Conservation (phyloP, 2,797 vertebrate genomes). For the Graptemys geographica region DNA sequence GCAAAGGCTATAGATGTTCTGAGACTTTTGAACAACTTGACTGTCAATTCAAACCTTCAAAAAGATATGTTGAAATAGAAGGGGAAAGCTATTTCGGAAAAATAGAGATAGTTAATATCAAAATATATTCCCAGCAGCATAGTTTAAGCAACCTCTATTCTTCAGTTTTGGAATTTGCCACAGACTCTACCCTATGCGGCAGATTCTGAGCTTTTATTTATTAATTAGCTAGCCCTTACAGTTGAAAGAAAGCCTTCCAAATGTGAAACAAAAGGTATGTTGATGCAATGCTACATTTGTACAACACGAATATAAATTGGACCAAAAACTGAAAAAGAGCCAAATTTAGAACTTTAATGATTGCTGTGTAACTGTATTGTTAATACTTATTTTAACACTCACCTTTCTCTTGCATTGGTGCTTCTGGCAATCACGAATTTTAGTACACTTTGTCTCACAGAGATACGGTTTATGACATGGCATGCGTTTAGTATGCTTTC, state of each 20-base stretch:
- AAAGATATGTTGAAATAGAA: not conserved
- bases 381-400: not conserved
- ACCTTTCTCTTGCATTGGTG: conserved; percentile 95
- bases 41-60: not conserved
- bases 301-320: not conserved
- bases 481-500: conserved; percentile 89
- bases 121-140: not conserved
- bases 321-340: not conserved
- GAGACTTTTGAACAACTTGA: not conserved
- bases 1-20: not conserved
- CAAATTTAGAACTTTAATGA: not conserved
- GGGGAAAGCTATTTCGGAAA: not conserved
- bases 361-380: not conserved
- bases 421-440: conserved; percentile 90
- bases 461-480: conserved; percentile 94
- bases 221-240: not conserved
- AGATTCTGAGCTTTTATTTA: not conserved
- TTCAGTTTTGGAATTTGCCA: not conserved
- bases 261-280: not conserved
- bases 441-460: conserved; percentile 93
- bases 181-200: not conserved
- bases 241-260: not conserved
- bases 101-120: not conserved
- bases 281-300: not conserved
- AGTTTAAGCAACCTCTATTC: no score